Conservation (phyloP, 2,797 vertebrate genomes). For the Anableps anableps region DNA sequence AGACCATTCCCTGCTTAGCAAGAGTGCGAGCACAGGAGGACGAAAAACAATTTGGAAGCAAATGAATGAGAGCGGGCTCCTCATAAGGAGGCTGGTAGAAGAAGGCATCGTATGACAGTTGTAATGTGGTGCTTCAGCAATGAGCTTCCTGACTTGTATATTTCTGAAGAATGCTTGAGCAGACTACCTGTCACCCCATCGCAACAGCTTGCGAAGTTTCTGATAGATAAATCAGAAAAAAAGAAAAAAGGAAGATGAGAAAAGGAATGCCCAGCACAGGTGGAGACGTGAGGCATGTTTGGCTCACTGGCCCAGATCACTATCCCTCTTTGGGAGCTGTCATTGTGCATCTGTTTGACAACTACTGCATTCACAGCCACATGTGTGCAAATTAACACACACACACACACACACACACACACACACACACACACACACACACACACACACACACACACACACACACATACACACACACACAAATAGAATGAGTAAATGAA, state of each 20-base stretch:
- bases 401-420: background rate
- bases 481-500: conserved; percentile 17
- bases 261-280: conserved; percentile 55
- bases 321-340: conserved; percentile 71
- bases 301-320: conserved; percentile 77
- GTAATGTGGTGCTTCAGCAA: conserved; percentile 60
- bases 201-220: conserved; percentile 70
- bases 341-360: conserved; percentile 74
- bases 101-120: conserved; percentile 39
- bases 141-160: conserved; percentile 68
- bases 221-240: conserved; percentile 72
- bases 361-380: conserved; percentile 35
- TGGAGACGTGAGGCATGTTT: conserved; percentile 64
- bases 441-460: background rate
- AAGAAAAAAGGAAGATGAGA: conserved; percentile 46
- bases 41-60: conserved; percentile 65
- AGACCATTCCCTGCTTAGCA: conserved; percentile 36
- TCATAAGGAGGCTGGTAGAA: conserved; percentile 51
- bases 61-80: conserved; percentile 59
- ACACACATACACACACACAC: background rate
- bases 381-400: conserved; percentile 13
- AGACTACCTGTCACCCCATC: conserved; percentile 64
- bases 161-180: conserved; percentile 54
- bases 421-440: background rate
- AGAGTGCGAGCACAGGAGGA: conserved; percentile 29